Conservation (phyloP, 2,113 vertebrate species). For the Dromiciops gliroides region DNA sequence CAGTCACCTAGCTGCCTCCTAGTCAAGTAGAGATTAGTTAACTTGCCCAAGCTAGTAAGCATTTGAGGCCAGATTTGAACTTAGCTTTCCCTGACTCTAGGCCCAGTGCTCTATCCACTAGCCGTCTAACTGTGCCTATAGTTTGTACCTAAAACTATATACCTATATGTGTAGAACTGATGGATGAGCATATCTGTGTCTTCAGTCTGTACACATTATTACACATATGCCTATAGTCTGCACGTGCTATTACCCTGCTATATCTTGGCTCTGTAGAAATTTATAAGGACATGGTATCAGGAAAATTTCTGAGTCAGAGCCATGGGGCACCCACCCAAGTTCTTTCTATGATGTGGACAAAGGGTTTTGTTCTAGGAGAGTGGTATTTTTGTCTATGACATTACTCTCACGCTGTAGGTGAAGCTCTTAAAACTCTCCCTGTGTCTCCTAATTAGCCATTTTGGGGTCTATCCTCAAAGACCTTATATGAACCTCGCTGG, state of each 20-base stretch:
- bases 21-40: not conserved
- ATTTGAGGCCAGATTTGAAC: not conserved
- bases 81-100: accelerated
- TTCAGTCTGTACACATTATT: accelerated
- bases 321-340: not conserved
- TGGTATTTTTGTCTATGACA: not conserved
- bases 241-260: not conserved
- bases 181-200: accelerated
- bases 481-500: not conserved
- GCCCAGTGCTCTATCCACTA: not conserved
- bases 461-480: not conserved
- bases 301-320: not conserved
- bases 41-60: not conserved
- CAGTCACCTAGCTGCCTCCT: too few relatives aligned
- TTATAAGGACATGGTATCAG: not conserved
- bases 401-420: not conserved
- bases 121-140: not conserved
- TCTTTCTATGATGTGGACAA: not conserved
- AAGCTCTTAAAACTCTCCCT: not conserved
- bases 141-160: accelerated
- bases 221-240: accelerated
- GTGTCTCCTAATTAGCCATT: not conserved
- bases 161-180: too few relatives aligned
- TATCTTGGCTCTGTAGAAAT: not conserved
- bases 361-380: not conserved